Evolutionary conservation across 2,888 invertebrate species (phyloP), one percentile per base, ranked within the genome.

Genomic region (Argynnis bischoffii): DNA sequence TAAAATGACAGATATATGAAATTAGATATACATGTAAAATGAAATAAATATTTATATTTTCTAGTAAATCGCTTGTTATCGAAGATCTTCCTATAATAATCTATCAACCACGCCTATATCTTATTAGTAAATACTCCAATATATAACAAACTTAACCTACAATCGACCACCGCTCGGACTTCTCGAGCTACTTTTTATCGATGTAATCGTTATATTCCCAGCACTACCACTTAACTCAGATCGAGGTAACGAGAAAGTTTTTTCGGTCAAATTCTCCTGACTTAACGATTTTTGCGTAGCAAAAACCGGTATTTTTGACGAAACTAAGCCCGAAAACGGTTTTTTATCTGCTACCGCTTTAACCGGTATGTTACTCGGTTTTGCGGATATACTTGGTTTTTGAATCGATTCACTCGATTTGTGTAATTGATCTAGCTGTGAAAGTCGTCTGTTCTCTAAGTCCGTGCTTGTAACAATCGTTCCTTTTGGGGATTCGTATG

Each of bases 141-240:
- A 47, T 54, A 54, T 41, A 57, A 64, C 35, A 21, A 31, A 46
- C 26, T 56, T 46, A 66, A 56, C 16, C 67, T 69, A 74, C 74
- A 88, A 74, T 78, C 87, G 88, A 18, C 93, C 93, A 16, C 93
- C 93, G 69, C 93, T 93, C 0, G 93, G 93, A 78, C 91, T 93
- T 77, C 84, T 92, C 15, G 95, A 95, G 76, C 94, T 94, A 76
- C 88, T 94, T 72, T 94, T 93, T 57, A 95, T 95, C 0, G 95
- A 94, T n/a, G 95, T 95, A 0, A 95, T 94, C 4, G 94, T 93
- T 67, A 93, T 89, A 64, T 93, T 93, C 0, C 90, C 91, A 5
- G 92, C 85, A 76, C 90, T 90, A 71, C 88, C 79, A 69, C 84
- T 89, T 51, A 88, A 78, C 14, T 92, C 91, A 0, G 92, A 89